Evolutionary conservation across 2,888 invertebrate genomes (phyloP).

Genomic region (Myopa tessellatipennis): DNA sequence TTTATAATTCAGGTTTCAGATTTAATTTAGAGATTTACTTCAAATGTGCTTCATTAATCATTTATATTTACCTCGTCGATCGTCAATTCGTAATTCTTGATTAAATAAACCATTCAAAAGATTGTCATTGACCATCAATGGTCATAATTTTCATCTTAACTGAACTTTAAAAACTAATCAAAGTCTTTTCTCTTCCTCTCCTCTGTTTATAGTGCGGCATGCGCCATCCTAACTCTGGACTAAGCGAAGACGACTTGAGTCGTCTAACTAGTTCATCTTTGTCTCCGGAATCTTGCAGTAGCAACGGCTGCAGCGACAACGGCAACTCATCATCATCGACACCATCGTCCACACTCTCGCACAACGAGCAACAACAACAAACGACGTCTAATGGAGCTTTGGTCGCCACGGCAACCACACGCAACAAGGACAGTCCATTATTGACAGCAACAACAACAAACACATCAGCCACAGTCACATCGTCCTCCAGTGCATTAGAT

Average conservation of each 20-base stretch:
- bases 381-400: constrained; percentile 36
- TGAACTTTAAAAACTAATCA: too few relatives aligned
- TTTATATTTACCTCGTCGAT: too few relatives aligned
- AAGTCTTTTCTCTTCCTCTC: constrained; percentile 36
- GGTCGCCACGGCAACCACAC: constrained; percentile 36
- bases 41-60: too few relatives aligned
- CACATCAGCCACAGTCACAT: constrained; percentile 42
- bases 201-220: constrained; percentile 66
- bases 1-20: too few relatives aligned
- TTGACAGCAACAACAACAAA: constrained; percentile 45
- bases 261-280: constrained; percentile 69
- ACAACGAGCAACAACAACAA: constrained; percentile 34
- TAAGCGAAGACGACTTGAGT: constrained; percentile 69
- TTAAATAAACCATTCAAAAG: too few relatives aligned
- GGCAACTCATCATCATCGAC: constrained; percentile 52
- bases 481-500: constrained; percentile 1
- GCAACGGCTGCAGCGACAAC: constrained; percentile 44
- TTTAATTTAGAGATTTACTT: too few relatives aligned
- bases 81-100: too few relatives aligned
- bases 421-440: constrained; percentile 44
- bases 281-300: constrained; percentile 57
- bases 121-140: too few relatives aligned
- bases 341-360: constrained; percentile 45
- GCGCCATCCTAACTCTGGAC: constrained; percentile 69
- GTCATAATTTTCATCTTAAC: too few relatives aligned